Evolutionary conservation across 2,888 invertebrate genomes (phyloP).

Genomic region (Tenthredo amoena): DNA sequence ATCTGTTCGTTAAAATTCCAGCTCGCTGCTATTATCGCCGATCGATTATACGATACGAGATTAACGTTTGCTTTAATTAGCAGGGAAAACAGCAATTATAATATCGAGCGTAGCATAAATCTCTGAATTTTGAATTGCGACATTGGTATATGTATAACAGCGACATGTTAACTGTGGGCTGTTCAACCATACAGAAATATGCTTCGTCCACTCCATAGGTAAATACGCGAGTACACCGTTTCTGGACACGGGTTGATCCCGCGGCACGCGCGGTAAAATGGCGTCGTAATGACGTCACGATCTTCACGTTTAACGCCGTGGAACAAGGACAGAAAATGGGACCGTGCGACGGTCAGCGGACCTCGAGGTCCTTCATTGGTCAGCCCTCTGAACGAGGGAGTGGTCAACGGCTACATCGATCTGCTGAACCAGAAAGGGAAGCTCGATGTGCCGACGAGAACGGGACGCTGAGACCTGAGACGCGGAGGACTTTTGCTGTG

Average conservation of each 20-base stretch:
- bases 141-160: neutral
- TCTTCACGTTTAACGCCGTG: slow-evolving; percentile 48
- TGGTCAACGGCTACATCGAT: slow-evolving; percentile 76
- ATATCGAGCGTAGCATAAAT: neutral
- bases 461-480: neutral
- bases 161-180: neutral
- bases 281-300: slow-evolving; percentile 43
- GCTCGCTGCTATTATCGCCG: slow-evolving; percentile 5
- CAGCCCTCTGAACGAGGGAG: slow-evolving; percentile 73
- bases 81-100: slow-evolving; percentile 17
- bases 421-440: slow-evolving; percentile 64
- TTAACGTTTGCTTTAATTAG: slow-evolving; percentile 25
- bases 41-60: slow-evolving; percentile 16
- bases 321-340: slow-evolving; percentile 62
- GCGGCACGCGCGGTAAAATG: slow-evolving; percentile 46
- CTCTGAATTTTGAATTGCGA: slow-evolving; percentile 29
- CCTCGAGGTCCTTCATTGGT: slow-evolving; percentile 69
- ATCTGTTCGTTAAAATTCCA: slow-evolving; percentile 49
- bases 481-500: neutral
- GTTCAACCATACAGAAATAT: neutral
- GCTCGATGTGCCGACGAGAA: slow-evolving; percentile 17
- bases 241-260: slow-evolving; percentile 17
- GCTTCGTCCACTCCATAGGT: neutral
- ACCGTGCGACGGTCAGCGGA: slow-evolving; percentile 72
- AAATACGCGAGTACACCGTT: neutral